Percentiles rank a stretch among this genome's conserved stretches.
phyloP scores from a whole-genome alignment of 1,140 invertebrate species.

The Eubasilissa regina region DNA sequence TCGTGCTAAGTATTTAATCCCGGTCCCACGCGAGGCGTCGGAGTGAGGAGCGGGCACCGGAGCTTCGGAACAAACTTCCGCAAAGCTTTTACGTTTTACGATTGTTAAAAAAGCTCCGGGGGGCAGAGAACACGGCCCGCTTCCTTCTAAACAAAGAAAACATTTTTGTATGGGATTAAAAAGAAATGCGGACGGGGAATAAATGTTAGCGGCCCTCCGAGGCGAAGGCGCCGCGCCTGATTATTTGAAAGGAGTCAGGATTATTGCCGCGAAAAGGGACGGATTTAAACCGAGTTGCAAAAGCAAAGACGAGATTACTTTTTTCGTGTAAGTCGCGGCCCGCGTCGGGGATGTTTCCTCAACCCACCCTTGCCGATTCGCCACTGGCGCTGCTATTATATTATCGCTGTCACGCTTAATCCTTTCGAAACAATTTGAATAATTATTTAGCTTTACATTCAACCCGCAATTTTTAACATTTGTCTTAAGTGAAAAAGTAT shows the following conservation, averaged over 20 bases:
- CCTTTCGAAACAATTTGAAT: slow-evolving; percentile 43
- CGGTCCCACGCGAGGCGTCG: slow-evolving; percentile 52
- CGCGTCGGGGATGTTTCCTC: not conserved
- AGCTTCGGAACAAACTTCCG: slow-evolving; percentile 46
- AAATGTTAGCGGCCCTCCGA: slow-evolving; percentile 49
- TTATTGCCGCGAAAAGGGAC: slow-evolving; percentile 45
- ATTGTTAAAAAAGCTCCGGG: slow-evolving; percentile 52
- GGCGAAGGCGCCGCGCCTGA: slow-evolving; percentile 38
- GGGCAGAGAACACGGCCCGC: slow-evolving; percentile 39
- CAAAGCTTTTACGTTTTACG: slow-evolving; percentile 55
- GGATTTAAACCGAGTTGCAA: slow-evolving; percentile 12
- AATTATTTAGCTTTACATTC: slow-evolving; percentile 17
- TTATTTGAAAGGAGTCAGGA: slow-evolving; percentile 52
- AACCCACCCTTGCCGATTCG: slow-evolving; percentile 10
- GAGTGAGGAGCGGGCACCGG: slow-evolving; percentile 30
- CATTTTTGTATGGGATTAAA: slow-evolving; percentile 58
- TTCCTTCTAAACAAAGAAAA: slow-evolving; percentile 54
- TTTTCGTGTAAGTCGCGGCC: not conserved
- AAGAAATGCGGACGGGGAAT: slow-evolving; percentile 52
- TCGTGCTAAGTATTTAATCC: slow-evolving; percentile 57
- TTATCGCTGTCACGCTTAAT: slow-evolving; percentile 40
- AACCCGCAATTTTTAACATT: not conserved
- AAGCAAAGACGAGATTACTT: slow-evolving; percentile 11
- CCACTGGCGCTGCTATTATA: slow-evolving; percentile 34
- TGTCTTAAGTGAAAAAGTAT: too few relatives aligned